Base-by-base conservation (phyloP, 92 coral and sea anemone species). In the Porites rus region DNA sequence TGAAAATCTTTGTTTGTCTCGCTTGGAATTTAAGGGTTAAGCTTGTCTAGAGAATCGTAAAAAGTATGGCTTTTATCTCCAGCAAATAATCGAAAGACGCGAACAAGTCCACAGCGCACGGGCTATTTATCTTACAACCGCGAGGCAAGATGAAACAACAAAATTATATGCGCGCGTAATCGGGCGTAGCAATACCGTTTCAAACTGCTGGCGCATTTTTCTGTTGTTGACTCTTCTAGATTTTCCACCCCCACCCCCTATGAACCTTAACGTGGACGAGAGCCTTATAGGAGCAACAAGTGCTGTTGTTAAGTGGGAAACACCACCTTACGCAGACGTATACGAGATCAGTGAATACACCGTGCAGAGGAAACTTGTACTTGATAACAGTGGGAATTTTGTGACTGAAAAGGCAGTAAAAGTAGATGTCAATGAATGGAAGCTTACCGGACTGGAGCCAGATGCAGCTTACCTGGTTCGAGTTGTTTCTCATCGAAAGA, bases 311-410 rank as follows among this genome's bases (percentile, higher is more conserved):
- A 51, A 51, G 50, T 92, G 90, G 95, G 69, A 69, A 7, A 28
- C 78, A 13, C 92, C 92, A 6, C 63, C 72, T 60, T 51, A 77
- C 75, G 25, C 54, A 59, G 80, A 85, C 54, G 84, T 79, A 18
- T 92, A 88, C 78, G 72, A 92, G 78, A 65, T 92, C n/a, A 65
- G 54, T n/a, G 64, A 38, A 16, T 92, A 69, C 65, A 85, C 88
- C 54, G 79, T 92, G 58, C 52, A 72, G 69, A 75, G 67, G 20
- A 89, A 85, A 77, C 77, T 65, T 46, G 88, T 14, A 6, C 63
- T 66, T 2, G 83, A 25, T 2, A 12, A 60, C 53, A 72, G 60
- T 0, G 74, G 68, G 8, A 58, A 0, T 6, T 92, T n/a, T 53
- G 61, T 38, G 16, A 75, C 86, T 6, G 83, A 77, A 31, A 38